These are phyloP conservation scores for Molorchus minor DNA, from an alignment of 2,888 invertebrate species.

Conservation along the genomic window DNA sequence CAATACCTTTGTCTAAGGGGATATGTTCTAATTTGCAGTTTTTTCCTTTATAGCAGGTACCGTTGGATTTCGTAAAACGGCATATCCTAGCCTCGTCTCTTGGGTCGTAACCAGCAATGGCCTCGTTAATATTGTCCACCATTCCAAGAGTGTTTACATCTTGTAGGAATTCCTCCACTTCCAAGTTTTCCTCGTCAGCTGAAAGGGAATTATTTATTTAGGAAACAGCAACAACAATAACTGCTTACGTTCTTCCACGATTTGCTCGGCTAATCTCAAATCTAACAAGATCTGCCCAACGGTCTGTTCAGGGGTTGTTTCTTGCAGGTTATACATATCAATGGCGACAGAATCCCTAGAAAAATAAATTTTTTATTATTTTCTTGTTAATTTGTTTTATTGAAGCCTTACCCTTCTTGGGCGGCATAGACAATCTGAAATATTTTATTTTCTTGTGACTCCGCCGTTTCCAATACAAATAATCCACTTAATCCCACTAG, in stretches of 20 bases:
- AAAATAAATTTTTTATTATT: not conserved
- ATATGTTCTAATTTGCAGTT: constrained; percentile 52
- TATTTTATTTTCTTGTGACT: constrained; percentile 10
- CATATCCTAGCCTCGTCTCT: constrained; percentile 53
- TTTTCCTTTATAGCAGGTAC: constrained; percentile 51
- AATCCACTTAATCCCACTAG: constrained; percentile 36
- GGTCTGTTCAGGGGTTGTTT: constrained; percentile 31
- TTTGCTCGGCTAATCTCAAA: constrained; percentile 42
- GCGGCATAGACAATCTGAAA: constrained; percentile 40
- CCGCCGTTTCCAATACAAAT: not conserved
- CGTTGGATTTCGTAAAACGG: constrained; percentile 46
- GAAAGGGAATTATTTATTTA: constrained; percentile 11
- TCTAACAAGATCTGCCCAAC: constrained; percentile 45
- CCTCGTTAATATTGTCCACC: constrained; percentile 51
- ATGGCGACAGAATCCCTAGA: constrained; percentile 44
- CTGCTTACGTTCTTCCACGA: constrained; percentile 41
- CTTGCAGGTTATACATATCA: constrained; percentile 36
- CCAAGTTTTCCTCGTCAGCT: constrained; percentile 40
- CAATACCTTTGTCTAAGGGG: constrained; percentile 45
- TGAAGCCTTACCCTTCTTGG: constrained; percentile 33
- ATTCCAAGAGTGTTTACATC: constrained; percentile 42
- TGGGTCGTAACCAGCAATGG: constrained; percentile 52
- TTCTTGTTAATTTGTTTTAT: constrained; percentile 1
- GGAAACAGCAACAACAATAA: not conserved
- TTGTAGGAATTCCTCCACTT: constrained; percentile 41